Conservation (phyloP, 2,888 invertebrate genomes). For the Clitarchus hookeri region DNA sequence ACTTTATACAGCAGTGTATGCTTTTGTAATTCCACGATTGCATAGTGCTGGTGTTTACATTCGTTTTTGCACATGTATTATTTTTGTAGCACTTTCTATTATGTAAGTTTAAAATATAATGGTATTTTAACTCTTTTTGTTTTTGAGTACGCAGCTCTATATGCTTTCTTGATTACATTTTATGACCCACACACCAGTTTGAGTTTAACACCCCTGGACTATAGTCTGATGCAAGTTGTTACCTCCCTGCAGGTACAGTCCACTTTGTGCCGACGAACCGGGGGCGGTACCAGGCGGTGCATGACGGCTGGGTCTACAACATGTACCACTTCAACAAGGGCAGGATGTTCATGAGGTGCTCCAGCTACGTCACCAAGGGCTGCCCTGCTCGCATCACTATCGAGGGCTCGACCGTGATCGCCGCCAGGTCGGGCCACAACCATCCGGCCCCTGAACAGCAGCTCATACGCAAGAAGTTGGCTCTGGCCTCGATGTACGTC, state of each 20-base stretch:
- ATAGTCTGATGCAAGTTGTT: background rate
- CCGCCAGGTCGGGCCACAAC: background rate
- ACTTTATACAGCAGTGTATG: no score
- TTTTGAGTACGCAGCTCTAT: no score
- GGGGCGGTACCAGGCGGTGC: background rate
- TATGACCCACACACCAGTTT: no score
- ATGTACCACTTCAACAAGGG: background rate
- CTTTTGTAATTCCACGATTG: no score
- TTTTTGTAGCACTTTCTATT: no score
- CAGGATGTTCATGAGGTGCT: background rate
- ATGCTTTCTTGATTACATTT: no score
- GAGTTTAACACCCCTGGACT: background rate
- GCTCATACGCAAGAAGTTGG: background rate
- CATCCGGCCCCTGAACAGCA: background rate
- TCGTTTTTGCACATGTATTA: no score
- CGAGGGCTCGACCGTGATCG: background rate
- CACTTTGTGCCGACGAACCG: background rate
- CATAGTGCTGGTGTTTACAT: no score
- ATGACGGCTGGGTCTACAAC: background rate
- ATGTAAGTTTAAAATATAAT: no score
- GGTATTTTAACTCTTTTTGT: no score
- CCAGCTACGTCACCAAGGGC: background rate
- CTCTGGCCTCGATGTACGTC: background rate
- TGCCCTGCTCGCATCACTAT: background rate
- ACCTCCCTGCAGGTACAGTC: background rate